Conservation (phyloP, 2,113 vertebrate species). For the Okapia johnstoni region DNA sequence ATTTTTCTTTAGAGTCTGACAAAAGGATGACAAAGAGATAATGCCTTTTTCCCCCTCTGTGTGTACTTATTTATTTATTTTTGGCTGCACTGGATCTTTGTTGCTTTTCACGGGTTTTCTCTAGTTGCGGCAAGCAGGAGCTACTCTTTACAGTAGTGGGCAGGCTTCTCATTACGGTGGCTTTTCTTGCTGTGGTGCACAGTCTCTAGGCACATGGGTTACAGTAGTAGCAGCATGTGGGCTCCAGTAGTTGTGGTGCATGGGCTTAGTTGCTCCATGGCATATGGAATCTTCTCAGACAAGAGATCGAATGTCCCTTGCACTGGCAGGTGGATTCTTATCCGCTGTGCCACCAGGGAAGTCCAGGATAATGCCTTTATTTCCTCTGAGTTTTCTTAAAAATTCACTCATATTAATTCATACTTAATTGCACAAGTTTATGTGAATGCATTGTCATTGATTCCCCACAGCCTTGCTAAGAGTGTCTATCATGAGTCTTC, state of each 20-base stretch:
- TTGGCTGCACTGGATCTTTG: not conserved
- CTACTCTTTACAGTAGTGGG: not conserved
- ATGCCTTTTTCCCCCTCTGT: not conserved
- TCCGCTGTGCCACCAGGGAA: not conserved
- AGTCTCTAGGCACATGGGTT: not conserved
- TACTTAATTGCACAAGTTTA: not conserved
- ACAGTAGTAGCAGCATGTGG: not conserved
- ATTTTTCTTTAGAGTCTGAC: not conserved
- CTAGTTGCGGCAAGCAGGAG: not conserved
- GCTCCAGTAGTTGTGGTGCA: not conserved
- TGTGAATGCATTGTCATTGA: not conserved
- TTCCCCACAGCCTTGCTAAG: not conserved
- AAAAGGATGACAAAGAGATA: not conserved
- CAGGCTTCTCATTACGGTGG: accelerated
- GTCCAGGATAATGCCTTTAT: not conserved
- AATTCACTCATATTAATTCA: not conserved
- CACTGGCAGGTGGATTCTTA: not conserved
- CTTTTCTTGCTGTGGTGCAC: not conserved
- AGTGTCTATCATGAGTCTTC: not conserved
- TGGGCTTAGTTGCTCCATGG: not conserved
- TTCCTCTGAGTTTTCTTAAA: not conserved
- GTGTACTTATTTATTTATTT: not conserved
- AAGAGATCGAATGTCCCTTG: not conserved
- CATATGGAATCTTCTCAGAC: not conserved
- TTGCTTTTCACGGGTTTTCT: not conserved